Conservation (phyloP, 2,888 invertebrate genomes). For the Ochlodes sylvanus region DNA sequence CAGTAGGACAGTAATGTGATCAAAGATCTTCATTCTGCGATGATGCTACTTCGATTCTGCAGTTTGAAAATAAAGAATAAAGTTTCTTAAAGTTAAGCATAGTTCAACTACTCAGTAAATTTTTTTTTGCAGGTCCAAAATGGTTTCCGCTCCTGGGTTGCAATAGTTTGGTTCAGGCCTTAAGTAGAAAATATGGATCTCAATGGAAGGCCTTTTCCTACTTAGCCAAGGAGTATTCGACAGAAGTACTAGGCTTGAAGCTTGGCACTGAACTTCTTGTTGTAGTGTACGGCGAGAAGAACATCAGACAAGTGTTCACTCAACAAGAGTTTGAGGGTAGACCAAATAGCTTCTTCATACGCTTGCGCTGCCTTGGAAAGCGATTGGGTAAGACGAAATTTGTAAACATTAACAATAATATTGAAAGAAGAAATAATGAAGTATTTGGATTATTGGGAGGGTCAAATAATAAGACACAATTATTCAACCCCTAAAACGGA, state of each 20-base stretch:
- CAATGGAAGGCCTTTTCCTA: slow-evolving; percentile 86
- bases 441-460: too few relatives aligned
- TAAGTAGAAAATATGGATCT: slow-evolving; percentile 61
- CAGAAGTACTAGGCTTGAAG: slow-evolving; percentile 87
- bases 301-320: slow-evolving; percentile 86
- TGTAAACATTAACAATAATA: too few relatives aligned
- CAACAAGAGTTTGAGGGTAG: slow-evolving; percentile 88
- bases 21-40: too few relatives aligned
- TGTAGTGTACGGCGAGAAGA: slow-evolving; percentile 85
- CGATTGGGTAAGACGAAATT: slow-evolving; percentile 86
- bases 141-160: slow-evolving; percentile 75
- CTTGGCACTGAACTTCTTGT: slow-evolving; percentile 86
- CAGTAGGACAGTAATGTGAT: too few relatives aligned
- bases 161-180: slow-evolving; percentile 56
- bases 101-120: slow-evolving; percentile 19
- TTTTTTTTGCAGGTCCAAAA: slow-evolving; percentile 69
- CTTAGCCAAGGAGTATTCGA: slow-evolving; percentile 83
- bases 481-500: too few relatives aligned
- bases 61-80: too few relatives aligned
- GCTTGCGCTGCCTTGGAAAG: slow-evolving; percentile 87
- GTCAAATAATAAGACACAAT: too few relatives aligned
- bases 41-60: too few relatives aligned
- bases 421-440: too few relatives aligned
- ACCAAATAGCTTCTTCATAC: slow-evolving; percentile 89
- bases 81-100: too few relatives aligned